Conservation (phyloP, 2,797 vertebrate species). For the Molossus alvarezi region DNA sequence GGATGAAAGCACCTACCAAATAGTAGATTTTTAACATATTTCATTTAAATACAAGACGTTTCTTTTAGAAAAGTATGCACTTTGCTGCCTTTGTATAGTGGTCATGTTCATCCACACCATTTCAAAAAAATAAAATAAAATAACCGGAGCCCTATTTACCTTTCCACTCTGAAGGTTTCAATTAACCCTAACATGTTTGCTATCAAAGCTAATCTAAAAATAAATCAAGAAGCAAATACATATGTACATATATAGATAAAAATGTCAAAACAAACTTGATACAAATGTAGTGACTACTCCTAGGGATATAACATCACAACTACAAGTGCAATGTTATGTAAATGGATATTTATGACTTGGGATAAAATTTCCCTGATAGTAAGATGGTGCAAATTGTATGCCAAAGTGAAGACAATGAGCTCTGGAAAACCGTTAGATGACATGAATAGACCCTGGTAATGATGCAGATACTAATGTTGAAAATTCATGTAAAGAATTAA, state of each 20-base stretch:
- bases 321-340: background rate
- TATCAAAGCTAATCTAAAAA: constrained; percentile 35
- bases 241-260: constrained; percentile 1
- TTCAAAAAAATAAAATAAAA: background rate
- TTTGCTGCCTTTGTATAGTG: background rate
- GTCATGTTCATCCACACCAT: background rate
- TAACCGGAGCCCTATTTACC: background rate
- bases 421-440: constrained; percentile 4
- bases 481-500: constrained; percentile 21
- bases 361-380: constrained; percentile 45
- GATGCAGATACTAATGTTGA: background rate
- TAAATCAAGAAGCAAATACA: constrained; percentile 8
- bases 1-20: background rate
- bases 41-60: background rate
- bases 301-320: background rate
- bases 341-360: constrained; percentile 30
- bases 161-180: constrained; percentile 14
- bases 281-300: background rate
- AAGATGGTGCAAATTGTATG: constrained; percentile 23
- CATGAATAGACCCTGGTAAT: constrained; percentile 7
- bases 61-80: background rate
- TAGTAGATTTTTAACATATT: background rate
- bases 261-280: constrained; percentile 7
- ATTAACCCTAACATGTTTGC: background rate
- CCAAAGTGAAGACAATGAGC: constrained; percentile 42